Percentiles rank a stretch among this genome's conserved stretches.
Conservation (phyloP, 2,113 vertebrate genomes). For the Chaetodon trifascialis region DNA sequence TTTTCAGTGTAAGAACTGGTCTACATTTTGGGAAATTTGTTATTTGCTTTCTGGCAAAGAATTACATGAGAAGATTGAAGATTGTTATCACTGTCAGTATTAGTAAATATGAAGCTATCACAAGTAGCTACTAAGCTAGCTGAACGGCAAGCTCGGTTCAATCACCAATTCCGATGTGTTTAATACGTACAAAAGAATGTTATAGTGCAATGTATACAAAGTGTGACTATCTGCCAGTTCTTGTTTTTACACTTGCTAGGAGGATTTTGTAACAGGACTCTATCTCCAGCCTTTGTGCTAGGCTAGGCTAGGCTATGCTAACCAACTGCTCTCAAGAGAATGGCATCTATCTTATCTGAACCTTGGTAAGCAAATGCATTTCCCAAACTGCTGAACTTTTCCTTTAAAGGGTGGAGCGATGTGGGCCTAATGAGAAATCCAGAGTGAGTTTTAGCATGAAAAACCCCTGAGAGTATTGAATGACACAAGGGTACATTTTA, state of each 20-base stretch:
- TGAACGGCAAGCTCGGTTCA: background rate
- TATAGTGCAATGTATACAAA: too few species aligned
- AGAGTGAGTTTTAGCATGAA: too few species aligned
- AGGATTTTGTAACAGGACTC: too few species aligned
- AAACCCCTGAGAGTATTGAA: background rate
- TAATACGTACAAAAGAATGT: too few species aligned
- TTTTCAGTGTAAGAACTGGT: too few species aligned
- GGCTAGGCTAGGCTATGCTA: background rate
- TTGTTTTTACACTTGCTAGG: too few species aligned
- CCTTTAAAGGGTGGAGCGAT: background rate
- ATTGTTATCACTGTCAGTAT: background rate
- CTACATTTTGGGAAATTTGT: too few species aligned
- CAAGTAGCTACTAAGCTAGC: background rate
- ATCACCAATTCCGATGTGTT: too few species aligned
- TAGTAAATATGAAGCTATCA: background rate
- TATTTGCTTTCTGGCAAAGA: too few species aligned
- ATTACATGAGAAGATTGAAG: too few species aligned
- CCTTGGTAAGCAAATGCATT: background rate
- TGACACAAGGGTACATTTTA: background rate
- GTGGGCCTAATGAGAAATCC: too few species aligned
- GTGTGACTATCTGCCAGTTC: too few species aligned
- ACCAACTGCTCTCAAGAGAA: background rate
- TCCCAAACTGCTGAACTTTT: background rate
- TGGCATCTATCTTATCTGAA: background rate
- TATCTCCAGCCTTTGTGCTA: background rate